These are phyloP conservation scores for Chanos chanos DNA, from an alignment of 2,797 vertebrate species.

Conservation along the genomic window DNA sequence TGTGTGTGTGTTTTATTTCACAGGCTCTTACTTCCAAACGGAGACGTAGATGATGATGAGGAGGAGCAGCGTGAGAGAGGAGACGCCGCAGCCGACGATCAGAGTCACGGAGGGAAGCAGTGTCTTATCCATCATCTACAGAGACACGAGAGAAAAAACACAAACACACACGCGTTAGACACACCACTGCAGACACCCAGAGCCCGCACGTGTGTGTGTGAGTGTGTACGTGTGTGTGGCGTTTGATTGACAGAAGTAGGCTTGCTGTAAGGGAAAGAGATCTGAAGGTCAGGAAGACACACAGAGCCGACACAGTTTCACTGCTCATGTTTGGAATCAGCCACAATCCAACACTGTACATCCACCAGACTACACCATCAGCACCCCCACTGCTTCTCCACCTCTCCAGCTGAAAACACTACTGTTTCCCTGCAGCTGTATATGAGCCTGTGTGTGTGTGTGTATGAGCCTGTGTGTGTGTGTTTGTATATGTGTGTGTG, in stretches of 20 bases:
- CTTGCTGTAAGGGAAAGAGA: slow-evolving; percentile 73
- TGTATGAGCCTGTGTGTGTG: slow-evolving; percentile 7
- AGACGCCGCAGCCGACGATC: slow-evolving; percentile 98
- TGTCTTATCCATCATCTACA: slow-evolving; percentile 92
- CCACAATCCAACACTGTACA: no score
- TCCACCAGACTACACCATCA: no score
- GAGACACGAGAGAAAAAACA: slow-evolving; percentile 34
- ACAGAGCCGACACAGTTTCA: not conserved
- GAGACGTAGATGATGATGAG: slow-evolving; percentile 99
- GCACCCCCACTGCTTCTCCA: slow-evolving; percentile 4
- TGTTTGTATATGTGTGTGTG: slow-evolving; percentile 8
- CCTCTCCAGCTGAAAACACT: not conserved
- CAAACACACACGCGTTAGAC: slow-evolving; percentile 6
- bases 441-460: slow-evolving; percentile 18
- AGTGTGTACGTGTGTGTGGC: slow-evolving; percentile 61
- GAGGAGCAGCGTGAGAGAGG: slow-evolving; percentile 93
- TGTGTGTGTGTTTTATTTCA: not conserved
- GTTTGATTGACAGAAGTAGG: slow-evolving; percentile 72
- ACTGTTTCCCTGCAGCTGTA: no score
- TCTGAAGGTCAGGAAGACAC: slow-evolving; percentile 63
- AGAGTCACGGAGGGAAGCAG: slow-evolving; percentile 92
- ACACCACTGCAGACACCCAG: slow-evolving; percentile 28
- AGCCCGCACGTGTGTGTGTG: not conserved
- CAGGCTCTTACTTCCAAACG: slow-evolving; percentile 92
- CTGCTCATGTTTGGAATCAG: no score